A percentile compares a stretch with the other conserved stretches of the same genome.
phyloP scores from a whole-genome alignment of 2,888 invertebrate genomes.

The Spisula subtruncata region DNA sequence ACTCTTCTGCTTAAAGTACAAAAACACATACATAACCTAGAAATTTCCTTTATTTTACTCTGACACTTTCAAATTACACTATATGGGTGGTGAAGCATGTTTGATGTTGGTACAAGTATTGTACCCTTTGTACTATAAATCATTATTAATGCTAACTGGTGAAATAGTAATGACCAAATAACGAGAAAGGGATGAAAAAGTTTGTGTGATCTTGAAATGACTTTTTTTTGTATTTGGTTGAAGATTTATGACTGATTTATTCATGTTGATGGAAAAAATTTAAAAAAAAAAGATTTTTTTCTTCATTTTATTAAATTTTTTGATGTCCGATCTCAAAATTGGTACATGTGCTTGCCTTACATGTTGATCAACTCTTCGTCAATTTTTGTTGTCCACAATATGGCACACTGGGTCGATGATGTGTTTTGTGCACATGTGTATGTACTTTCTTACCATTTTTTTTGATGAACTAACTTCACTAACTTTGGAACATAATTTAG shows the following conservation, averaged over 20 bases:
- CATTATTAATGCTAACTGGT: background rate
- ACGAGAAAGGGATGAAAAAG: background rate
- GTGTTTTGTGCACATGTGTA: too few species aligned
- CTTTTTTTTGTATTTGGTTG: background rate
- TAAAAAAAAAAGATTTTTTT: too few species aligned
- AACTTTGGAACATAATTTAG: too few species aligned
- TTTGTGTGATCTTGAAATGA: background rate
- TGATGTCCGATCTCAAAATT: background rate
- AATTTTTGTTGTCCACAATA: too few species aligned
- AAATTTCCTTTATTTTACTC: too few species aligned
- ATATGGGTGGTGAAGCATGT: background rate
- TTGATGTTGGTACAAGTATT: constrained; percentile 11
- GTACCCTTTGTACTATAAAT: background rate
- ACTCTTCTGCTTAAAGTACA: background rate
- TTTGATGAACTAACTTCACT: too few species aligned
- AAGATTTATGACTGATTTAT: background rate
- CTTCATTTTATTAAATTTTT: too few species aligned
- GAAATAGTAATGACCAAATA: constrained; percentile 6
- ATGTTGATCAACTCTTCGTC: background rate
- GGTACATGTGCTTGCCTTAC: background rate
- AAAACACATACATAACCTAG: too few species aligned
- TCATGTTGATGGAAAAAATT: background rate
- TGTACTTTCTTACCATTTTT: too few species aligned
- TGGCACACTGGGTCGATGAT: too few species aligned
- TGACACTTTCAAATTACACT: constrained; percentile 4